Evolutionary conservation across 1,140 invertebrate genomes (phyloP).

Genomic region (Drosophila repleta): DNA sequence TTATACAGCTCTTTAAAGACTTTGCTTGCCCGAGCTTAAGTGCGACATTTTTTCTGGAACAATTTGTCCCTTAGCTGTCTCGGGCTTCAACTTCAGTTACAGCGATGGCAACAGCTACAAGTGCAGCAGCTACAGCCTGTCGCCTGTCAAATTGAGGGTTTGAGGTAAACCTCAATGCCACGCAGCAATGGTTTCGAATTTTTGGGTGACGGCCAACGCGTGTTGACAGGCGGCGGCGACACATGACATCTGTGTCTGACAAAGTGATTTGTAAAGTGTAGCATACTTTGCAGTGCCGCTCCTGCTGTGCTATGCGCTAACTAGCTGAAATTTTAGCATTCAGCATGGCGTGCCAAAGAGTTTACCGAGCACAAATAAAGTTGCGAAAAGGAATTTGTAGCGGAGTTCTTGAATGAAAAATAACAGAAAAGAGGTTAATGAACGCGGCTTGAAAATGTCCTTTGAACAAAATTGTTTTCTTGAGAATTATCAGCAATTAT

Average conservation of each 20-base stretch:
- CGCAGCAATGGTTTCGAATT: conserved; percentile 20
- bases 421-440: neutral
- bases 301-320: neutral
- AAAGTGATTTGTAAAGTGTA: conserved; percentile 39
- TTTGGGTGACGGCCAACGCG: conserved; percentile 16
- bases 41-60: neutral
- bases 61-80: conserved; percentile 2
- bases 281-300: conserved; percentile 31
- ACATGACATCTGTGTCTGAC: conserved; percentile 42
- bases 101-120: neutral
- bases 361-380: neutral
- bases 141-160: conserved; percentile 27
- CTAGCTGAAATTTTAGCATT: conserved; percentile 7
- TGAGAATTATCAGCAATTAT: too few species aligned
- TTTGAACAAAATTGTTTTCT: too few species aligned
- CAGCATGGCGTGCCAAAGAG: neutral
- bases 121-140: neutral
- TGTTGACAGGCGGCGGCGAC: conserved; percentile 37
- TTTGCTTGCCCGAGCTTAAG: neutral
- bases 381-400: neutral
- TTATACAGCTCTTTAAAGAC: conserved; percentile 1
- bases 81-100: neutral
- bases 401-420: neutral
- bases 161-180: conserved; percentile 42
- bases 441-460: neutral